These are phyloP conservation scores for Xestia ashworthii DNA, from an alignment of 2,888 invertebrate species.

Conservation along the genomic window DNA sequence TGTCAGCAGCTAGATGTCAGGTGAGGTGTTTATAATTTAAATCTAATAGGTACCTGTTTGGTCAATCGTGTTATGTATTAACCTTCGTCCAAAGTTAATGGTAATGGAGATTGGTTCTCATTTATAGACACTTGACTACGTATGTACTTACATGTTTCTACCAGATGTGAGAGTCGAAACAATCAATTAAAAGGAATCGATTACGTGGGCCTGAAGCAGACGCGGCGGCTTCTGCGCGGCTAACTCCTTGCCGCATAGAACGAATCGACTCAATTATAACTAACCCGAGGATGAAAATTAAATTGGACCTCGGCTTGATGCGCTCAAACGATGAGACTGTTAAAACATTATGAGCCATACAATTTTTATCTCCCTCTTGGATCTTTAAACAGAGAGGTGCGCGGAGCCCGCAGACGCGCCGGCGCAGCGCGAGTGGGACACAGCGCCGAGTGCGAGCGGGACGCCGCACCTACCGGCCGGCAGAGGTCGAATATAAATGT, in stretches of 20 bases:
- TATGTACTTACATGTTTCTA: constrained; percentile 42
- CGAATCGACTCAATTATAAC: constrained; percentile 88
- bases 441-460: constrained; percentile 72
- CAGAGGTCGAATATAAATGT: constrained; percentile 90
- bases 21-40: constrained; percentile 45
- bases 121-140: constrained; percentile 63
- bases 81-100: constrained; percentile 49
- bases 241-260: constrained; percentile 81
- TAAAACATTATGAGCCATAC: constrained; percentile 90
- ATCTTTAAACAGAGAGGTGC: constrained; percentile 83
- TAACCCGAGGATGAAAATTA: constrained; percentile 86
- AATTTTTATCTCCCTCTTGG: constrained; percentile 87
- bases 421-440: constrained; percentile 85
- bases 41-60: constrained; percentile 40
- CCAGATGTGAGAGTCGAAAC: constrained; percentile 77
- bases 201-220: constrained; percentile 76
- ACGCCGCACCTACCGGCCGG: constrained; percentile 78
- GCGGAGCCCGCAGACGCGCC: constrained; percentile 85
- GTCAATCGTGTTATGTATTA: constrained; percentile 45
- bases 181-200: constrained; percentile 85
- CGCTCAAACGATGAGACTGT: constrained; percentile 80
- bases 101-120: constrained; percentile 61
- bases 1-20: constrained; percentile 1
- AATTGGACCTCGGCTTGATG: constrained; percentile 76
- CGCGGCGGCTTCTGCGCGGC: constrained; percentile 76